phyloP scores from a whole-genome alignment of 1,140 invertebrate genomes.

The Tetramorium alpestre region DNA sequence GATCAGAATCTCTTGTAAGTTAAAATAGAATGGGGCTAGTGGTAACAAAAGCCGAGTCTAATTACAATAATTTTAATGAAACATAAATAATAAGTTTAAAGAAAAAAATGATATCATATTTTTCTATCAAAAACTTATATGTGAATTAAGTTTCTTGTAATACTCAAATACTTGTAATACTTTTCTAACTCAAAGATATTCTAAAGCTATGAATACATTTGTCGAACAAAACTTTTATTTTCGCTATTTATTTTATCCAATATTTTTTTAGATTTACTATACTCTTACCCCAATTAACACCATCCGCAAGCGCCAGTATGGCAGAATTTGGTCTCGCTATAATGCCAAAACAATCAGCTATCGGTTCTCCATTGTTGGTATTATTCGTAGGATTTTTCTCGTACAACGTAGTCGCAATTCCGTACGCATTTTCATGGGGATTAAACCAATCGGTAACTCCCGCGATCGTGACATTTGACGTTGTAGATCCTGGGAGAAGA shows the following conservation, averaged over 20 bases:
- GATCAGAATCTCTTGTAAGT: not conserved
- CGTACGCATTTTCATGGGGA: constrained; percentile 89
- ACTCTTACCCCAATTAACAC: constrained; percentile 95
- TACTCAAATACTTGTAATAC: not conserved
- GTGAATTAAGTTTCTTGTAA: not conserved
- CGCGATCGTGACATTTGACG: constrained; percentile 84
- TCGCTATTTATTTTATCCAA: not conserved
- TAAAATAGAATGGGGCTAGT: not conserved
- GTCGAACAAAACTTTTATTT: not conserved
- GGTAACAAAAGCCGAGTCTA: not conserved
- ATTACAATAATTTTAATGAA: not conserved
- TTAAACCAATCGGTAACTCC: constrained; percentile 90
- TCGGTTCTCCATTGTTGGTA: constrained; percentile 93
- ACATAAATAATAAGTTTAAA: not conserved
- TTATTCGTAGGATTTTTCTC: constrained; percentile 92
- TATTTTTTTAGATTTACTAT: not conserved
- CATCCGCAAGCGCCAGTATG: constrained; percentile 95
- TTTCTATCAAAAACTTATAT: not conserved
- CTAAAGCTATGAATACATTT: not conserved
- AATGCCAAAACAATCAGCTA: constrained; percentile 96
- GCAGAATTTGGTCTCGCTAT: constrained; percentile 92
- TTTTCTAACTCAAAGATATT: not conserved
- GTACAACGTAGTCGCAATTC: constrained; percentile 91
- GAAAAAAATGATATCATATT: not conserved
- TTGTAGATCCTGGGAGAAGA: constrained; percentile 55